Conservation (phyloP, 2,113 vertebrate genomes). For the Lampris megalopsis region DNA sequence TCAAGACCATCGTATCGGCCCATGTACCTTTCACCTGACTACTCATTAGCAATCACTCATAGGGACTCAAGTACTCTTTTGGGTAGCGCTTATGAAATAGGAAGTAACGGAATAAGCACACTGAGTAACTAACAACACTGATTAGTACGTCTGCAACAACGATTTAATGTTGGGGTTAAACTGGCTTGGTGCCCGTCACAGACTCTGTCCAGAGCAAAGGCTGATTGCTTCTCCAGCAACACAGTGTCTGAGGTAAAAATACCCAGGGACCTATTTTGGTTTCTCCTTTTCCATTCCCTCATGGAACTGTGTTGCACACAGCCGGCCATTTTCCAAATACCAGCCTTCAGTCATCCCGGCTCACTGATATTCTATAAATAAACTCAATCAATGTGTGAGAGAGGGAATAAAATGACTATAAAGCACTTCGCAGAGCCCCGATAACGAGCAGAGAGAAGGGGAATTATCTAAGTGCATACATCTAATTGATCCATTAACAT, state of each 20-base stretch:
- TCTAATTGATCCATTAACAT: slow-evolving; percentile 17
- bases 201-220: slow-evolving; percentile 17
- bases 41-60: background rate
- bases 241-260: slow-evolving; percentile 19
- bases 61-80: background rate
- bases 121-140: background rate
- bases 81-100: slow-evolving; percentile 24
- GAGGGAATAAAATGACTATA: background rate
- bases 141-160: background rate
- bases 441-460: slow-evolving; percentile 1
- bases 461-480: background rate
- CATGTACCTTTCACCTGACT: background rate
- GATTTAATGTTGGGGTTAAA: slow-evolving; percentile 10
- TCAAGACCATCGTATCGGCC: background rate
- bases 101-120: slow-evolving; percentile 1
- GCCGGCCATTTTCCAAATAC: slow-evolving; percentile 48
- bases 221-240: slow-evolving; percentile 62
- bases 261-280: slow-evolving; percentile 37
- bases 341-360: slow-evolving; percentile 29
- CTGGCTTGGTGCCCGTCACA: slow-evolving; percentile 22
- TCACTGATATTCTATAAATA: slow-evolving; percentile 9
- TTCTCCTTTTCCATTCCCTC: slow-evolving; percentile 43
- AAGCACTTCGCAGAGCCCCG: background rate
- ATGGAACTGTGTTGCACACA: slow-evolving; percentile 25
- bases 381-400: slow-evolving; percentile 18